These are phyloP conservation scores for Menura novaehollandiae DNA, from an alignment of 2,113 vertebrate species.

Conservation along the genomic window DNA sequence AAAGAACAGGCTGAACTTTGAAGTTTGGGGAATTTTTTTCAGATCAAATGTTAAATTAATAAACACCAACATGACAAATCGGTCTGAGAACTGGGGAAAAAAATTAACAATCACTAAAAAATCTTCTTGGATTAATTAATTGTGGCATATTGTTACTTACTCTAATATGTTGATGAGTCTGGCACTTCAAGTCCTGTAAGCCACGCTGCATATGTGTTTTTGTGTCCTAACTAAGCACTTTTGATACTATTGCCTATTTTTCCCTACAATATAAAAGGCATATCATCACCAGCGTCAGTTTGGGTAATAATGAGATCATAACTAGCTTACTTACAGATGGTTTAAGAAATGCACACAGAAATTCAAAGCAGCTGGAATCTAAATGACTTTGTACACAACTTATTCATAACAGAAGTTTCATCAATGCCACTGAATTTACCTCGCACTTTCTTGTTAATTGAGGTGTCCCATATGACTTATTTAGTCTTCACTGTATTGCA, in stretches of 20 bases:
- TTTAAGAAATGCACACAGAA: background rate
- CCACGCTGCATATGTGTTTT: background rate
- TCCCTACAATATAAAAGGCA: background rate
- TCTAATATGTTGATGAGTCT: background rate
- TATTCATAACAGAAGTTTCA: slow-evolving; percentile 6
- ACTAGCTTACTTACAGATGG: background rate
- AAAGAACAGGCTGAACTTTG: slow-evolving; percentile 66
- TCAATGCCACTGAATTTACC: slow-evolving; percentile 1
- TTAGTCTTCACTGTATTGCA: background rate
- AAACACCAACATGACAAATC: slow-evolving; percentile 60
- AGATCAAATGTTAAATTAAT: slow-evolving; percentile 65
- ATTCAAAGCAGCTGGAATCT: background rate
- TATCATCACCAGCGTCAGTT: background rate
- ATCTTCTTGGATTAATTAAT: slow-evolving; percentile 53
- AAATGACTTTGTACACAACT: background rate
- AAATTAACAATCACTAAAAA: slow-evolving; percentile 33
- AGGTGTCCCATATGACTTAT: background rate
- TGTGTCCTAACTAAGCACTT: background rate
- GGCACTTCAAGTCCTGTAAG: background rate
- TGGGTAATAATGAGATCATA: background rate
- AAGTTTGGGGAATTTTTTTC: slow-evolving; percentile 53
- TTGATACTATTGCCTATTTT: background rate
- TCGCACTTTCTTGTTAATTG: slow-evolving; percentile 1
- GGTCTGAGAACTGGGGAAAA: background rate
- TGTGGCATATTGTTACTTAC: slow-evolving; percentile 9